phyloP scores from a whole-genome alignment of 1,140 invertebrate genomes.

The Zaprionus gabonicus region DNA sequence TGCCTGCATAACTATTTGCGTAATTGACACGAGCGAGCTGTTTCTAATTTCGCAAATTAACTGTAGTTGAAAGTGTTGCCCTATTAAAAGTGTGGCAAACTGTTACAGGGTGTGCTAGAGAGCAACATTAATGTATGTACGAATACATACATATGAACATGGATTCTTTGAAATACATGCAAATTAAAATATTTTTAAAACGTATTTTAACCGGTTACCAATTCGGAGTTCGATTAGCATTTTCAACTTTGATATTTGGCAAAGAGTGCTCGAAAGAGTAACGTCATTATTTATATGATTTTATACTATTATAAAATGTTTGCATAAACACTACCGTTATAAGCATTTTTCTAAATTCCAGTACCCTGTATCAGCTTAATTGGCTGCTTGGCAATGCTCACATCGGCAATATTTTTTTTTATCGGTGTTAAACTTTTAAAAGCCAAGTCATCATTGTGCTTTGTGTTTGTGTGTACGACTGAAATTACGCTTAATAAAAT shows the following conservation, averaged over 20 bases:
- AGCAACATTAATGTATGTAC: slow-evolving; percentile 3
- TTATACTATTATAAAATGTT: neutral
- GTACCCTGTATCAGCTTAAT: neutral
- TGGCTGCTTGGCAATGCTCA: neutral
- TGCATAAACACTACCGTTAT: neutral
- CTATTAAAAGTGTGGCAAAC: neutral
- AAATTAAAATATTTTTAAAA: slow-evolving; percentile 49
- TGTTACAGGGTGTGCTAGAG: slow-evolving; percentile 20
- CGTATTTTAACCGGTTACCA: slow-evolving; percentile 62
- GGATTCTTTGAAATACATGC: slow-evolving; percentile 17
- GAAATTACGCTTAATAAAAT: slow-evolving; percentile 22
- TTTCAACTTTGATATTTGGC: slow-evolving; percentile 74
- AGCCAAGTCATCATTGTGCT: neutral
- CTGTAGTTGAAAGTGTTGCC: slow-evolving; percentile 5
- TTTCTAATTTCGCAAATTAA: slow-evolving; percentile 22
- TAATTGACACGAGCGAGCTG: slow-evolving; percentile 45
- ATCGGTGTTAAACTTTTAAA: neutral
- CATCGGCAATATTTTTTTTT: neutral
- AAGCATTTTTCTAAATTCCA: neutral
- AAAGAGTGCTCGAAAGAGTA: slow-evolving; percentile 44
- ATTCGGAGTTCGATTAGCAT: slow-evolving; percentile 47
- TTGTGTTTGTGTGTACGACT: neutral
- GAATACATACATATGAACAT: neutral
- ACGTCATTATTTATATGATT: slow-evolving; percentile 16
- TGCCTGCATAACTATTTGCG: slow-evolving; percentile 58